A percentile compares a stretch with the other conserved stretches of the same genome.
Conservation (phyloP, 1,140 invertebrate genomes). For the Luehdorfia chinensis region DNA sequence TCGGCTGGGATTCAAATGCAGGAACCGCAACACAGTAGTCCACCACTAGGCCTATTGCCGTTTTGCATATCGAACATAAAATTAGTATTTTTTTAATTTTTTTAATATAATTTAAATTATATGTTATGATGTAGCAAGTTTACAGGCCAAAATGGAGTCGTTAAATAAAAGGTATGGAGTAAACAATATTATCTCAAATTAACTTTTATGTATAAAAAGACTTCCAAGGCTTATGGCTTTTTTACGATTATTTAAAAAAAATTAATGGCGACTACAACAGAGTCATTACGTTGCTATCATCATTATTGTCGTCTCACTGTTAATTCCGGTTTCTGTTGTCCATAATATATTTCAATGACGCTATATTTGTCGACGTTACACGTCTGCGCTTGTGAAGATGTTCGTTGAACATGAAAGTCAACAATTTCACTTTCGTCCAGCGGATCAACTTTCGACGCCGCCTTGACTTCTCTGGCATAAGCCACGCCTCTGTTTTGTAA, state of each 20-base stretch:
- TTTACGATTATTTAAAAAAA: background rate
- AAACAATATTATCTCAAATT: too few species aligned
- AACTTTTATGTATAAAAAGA: too few species aligned
- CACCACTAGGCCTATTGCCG: too few species aligned
- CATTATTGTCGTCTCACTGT: constrained; percentile 1
- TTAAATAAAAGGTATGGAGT: too few species aligned
- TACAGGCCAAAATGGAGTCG: too few species aligned
- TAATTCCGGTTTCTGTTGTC: background rate
- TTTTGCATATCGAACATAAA: too few species aligned
- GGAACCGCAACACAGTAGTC: too few species aligned
- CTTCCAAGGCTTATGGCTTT: background rate
- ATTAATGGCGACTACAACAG: background rate
- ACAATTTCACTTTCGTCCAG: constrained; percentile 60
- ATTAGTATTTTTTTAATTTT: too few species aligned
- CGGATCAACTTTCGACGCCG: constrained; percentile 48
- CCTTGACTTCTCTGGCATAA: too few species aligned
- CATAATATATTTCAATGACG: constrained; percentile 32
- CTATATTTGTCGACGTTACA: constrained; percentile 18
- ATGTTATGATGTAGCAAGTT: too few species aligned
- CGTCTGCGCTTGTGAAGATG: constrained; percentile 29
- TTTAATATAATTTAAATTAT: too few species aligned
- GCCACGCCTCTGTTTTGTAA: constrained; percentile 40
- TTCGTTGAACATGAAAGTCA: constrained; percentile 33
- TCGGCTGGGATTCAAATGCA: too few species aligned
- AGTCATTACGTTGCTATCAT: background rate